Evolutionary conservation across 2,113 vertebrate species (phyloP).

Genomic region (Copsychus sechellarum): DNA sequence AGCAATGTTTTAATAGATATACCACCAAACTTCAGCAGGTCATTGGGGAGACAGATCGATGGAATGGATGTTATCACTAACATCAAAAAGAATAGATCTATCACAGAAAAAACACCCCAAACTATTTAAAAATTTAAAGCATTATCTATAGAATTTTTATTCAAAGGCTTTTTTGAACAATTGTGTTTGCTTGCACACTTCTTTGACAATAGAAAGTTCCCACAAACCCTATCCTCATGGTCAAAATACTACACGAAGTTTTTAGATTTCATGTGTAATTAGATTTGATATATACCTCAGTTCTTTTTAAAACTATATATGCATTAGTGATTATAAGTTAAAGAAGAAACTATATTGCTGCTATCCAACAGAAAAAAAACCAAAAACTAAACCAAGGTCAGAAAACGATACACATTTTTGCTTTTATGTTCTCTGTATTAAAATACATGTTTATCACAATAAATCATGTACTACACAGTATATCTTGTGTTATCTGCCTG

Average conservation of each 20-base stretch:
- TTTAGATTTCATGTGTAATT: neutral
- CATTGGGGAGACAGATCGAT: constrained; percentile 56
- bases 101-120: constrained; percentile 43
- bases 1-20: constrained; percentile 69
- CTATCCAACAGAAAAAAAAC: neutral
- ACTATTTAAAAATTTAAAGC: constrained; percentile 71
- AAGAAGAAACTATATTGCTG: neutral
- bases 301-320: neutral
- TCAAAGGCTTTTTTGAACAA: constrained; percentile 62
- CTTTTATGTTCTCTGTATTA: neutral
- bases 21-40: constrained; percentile 59
- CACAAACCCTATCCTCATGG: neutral
- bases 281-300: neutral
- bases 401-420: neutral
- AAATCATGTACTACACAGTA: neutral
- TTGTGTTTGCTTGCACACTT: constrained; percentile 17
- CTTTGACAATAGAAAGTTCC: constrained; percentile 20
- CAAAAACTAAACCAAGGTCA: neutral
- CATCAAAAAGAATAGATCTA: constrained; percentile 75
- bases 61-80: constrained; percentile 68
- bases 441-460: neutral
- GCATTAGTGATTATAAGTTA: neutral
- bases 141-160: constrained; percentile 64
- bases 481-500: neutral
- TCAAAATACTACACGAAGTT: neutral